Evolutionary conservation across 2,888 invertebrate genomes (phyloP), one percentile per base, ranked within the genome.

Genomic region (Eupithecia vulgata): DNA sequence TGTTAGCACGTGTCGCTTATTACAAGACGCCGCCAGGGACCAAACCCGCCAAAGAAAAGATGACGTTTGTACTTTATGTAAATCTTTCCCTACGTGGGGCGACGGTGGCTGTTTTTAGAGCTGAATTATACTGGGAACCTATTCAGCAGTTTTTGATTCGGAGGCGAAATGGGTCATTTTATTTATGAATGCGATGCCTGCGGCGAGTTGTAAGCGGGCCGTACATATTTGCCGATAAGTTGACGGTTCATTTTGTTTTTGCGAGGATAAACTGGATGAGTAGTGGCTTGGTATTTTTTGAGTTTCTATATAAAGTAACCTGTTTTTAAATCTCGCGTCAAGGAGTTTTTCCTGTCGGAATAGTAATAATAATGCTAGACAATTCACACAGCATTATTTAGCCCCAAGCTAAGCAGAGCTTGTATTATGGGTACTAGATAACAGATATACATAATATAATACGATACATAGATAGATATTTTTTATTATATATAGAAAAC

Each of bases 1-100:
- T 84, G 83, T 83, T 82, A 82, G 81, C 85, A 87, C 83, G 81
- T 87, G 87, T 81, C 73, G 80, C 81, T 82, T 85, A 85, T 85
- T 83, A 83, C 82, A 77, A 78, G 79, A 77, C 78, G 75, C 12
- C 57, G 57, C 80, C 76, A 61, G 73, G 76, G 79, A 76, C 70
- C 69, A 68, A 74, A 77, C 80, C 77, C 76, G 76, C 72, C 75
- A 78, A 76, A 79, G 79, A 78, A 81, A 80, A 78, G 79, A 79
- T 81, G 80, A 81, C 81, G 79, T 80, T 78, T 79, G 76, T 79
- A 76, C 77, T 79, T 79, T 76, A 80, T 80, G 79, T 80, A 80
- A 79, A 81, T 78, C 76, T 76, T 78, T 78, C 80, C 78, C 71
- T 73, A 77, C 78, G 78, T 80, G 77, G 80, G 74, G 74, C 78